Evolutionary conservation across 2,113 vertebrate species (phyloP).

Genomic region (Nothobranchius kuhntae): DNA sequence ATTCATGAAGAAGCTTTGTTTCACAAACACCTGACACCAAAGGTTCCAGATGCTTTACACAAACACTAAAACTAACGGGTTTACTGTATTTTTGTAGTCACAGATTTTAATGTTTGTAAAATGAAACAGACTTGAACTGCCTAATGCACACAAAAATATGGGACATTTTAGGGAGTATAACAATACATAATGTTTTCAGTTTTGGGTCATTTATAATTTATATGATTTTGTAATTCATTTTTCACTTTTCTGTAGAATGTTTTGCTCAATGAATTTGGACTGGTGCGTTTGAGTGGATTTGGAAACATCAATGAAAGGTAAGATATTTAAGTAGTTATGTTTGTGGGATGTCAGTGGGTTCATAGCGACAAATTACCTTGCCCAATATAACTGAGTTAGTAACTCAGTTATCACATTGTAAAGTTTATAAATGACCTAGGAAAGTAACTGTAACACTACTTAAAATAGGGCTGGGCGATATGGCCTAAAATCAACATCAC

Average conservation of each 20-base stretch:
- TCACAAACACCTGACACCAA: slow-evolving; percentile 12
- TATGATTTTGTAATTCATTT: background rate
- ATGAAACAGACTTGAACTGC: no score
- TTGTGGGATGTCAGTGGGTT: no score
- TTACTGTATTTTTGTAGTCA: background rate
- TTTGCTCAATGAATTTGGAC: slow-evolving; percentile 3
- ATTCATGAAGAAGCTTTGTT: slow-evolving; percentile 13
- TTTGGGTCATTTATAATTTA: background rate
- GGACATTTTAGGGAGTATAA: no score
- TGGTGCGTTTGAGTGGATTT: background rate
- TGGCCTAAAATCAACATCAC: no score
- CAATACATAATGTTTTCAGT: background rate
- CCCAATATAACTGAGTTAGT: no score
- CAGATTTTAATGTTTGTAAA: no score
- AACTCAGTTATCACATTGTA: no score
- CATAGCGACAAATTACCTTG: no score
- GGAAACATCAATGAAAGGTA: slow-evolving; percentile 12
- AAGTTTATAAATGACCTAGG: no score
- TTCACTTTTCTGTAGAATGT: background rate
- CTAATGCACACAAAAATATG: no score
- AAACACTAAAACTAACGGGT: background rate
- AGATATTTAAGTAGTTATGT: background rate
- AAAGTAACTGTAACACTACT: no score
- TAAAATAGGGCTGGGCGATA: no score
- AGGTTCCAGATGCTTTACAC: slow-evolving; percentile 5